Percentiles rank a stretch among this genome's conserved stretches.
Evolutionary conservation across 2,888 invertebrate genomes (phyloP).

Genomic region (Acronicta aceris): DNA sequence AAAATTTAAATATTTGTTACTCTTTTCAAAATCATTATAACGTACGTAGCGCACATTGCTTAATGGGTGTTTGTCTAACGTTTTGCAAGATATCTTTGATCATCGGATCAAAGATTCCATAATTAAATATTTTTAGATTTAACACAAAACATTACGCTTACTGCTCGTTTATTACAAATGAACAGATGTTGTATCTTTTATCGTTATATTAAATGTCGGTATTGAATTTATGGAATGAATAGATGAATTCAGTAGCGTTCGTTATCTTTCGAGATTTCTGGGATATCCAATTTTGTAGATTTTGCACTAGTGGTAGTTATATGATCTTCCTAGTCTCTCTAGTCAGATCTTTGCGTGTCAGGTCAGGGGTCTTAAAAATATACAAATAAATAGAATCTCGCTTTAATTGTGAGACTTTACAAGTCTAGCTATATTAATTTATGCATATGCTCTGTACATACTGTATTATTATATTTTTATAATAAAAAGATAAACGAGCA

Average conservation of each 20-base stretch:
- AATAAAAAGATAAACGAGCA: not conserved
- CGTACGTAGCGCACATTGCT: conserved; percentile 2
- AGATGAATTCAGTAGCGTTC: not conserved
- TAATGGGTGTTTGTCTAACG: conserved; percentile 43
- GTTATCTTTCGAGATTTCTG: too few species aligned
- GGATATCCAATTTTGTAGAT: too few species aligned
- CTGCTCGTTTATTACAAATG: conserved; percentile 6
- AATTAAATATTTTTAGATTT: conserved; percentile 31
- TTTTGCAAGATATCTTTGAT: conserved; percentile 57
- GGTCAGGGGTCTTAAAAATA: too few species aligned
- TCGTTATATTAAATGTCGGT: not conserved
- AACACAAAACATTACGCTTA: conserved; percentile 22
- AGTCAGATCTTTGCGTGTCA: too few species aligned
- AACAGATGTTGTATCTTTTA: conserved; percentile 13
- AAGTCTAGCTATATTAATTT: too few species aligned
- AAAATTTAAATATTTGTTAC: not conserved
- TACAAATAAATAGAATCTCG: too few species aligned
- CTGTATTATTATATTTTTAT: not conserved
- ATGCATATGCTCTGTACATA: too few species aligned
- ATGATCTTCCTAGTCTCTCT: too few species aligned
- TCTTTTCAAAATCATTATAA: conserved; percentile 13
- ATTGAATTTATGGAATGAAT: not conserved
- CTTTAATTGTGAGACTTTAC: too few species aligned
- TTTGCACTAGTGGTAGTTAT: too few species aligned
- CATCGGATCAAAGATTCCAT: conserved; percentile 57